phyloP scores from a whole-genome alignment of 1,140 invertebrate species.

The Solen grandis region DNA sequence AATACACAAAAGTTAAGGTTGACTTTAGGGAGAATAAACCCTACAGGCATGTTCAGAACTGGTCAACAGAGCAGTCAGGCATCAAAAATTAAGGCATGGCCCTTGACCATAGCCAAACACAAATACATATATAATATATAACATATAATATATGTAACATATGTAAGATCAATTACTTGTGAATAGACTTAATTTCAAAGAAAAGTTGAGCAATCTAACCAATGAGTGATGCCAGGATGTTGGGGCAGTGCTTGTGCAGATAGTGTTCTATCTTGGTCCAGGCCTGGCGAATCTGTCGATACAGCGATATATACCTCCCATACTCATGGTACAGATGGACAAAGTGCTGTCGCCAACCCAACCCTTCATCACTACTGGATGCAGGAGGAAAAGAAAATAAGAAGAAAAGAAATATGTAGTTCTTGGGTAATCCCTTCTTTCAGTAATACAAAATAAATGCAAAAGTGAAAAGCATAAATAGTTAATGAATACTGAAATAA shows the following conservation, averaged over 20 bases:
- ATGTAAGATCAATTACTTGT: neutral
- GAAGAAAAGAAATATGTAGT: neutral
- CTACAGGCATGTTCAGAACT: no score
- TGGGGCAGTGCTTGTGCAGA: conserved; percentile 54
- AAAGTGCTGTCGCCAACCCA: conserved; percentile 54
- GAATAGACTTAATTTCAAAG: neutral
- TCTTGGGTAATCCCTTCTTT: neutral
- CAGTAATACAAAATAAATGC: neutral
- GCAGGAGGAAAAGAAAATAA: neutral
- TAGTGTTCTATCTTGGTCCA: conserved; percentile 68
- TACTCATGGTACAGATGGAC: conserved; percentile 60
- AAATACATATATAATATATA: neutral
- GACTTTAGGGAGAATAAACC: no score
- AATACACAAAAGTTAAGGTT: no score
- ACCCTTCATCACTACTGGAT: conserved; percentile 1
- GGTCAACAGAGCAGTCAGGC: neutral
- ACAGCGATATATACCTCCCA: conserved; percentile 65
- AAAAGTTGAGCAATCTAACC: conserved; percentile 13
- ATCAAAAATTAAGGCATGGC: no score
- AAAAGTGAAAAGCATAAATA: neutral
- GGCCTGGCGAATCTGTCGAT: conserved; percentile 56
- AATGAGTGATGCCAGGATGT: conserved; percentile 45
- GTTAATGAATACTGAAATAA: neutral
- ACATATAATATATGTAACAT: neutral
- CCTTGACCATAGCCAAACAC: no score